Conservation (phyloP, 2,113 vertebrate genomes). For the Lethenteron reissneri region DNA sequence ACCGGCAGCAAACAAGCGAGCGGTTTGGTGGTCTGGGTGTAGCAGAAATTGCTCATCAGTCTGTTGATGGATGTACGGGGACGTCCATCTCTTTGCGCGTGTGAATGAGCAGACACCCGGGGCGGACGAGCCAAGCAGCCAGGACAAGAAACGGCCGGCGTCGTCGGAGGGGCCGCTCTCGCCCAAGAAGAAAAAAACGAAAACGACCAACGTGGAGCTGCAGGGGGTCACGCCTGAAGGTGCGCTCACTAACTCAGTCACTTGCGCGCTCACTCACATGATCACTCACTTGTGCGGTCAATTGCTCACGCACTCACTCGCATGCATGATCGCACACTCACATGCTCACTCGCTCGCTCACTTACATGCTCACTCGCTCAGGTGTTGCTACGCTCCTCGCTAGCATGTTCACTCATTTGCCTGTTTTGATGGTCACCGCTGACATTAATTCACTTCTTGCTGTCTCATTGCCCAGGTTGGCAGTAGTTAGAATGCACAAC, state of each 20-base stretch:
- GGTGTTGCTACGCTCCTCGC: too few relatives aligned
- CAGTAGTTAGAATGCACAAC: too few relatives aligned
- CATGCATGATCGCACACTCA: too few relatives aligned
- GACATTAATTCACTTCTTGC: too few relatives aligned
- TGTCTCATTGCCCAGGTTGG: too few relatives aligned
- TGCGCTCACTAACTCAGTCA: constrained; percentile 17
- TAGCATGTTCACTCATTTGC: too few relatives aligned
- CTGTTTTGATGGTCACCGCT: too few relatives aligned
- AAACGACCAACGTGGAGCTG: constrained; percentile 84
- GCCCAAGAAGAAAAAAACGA: constrained; percentile 71
- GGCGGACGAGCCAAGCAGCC: constrained; percentile 38
- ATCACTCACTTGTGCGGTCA: too few relatives aligned
- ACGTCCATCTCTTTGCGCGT: not conserved
- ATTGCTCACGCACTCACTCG: too few relatives aligned
- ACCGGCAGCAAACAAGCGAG: too few relatives aligned
- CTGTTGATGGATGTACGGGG: not conserved
- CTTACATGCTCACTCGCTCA: not conserved
- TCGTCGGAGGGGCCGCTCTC: constrained; percentile 53
- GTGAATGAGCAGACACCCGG: constrained; percentile 21
- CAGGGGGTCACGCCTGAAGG: constrained; percentile 90
- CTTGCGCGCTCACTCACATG: not conserved
- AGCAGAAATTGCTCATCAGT: too few relatives aligned
- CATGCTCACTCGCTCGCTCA: not conserved
- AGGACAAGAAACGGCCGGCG: constrained; percentile 65
- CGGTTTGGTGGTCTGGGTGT: too few relatives aligned